Percentiles rank a stretch among this genome's conserved stretches.
Conservation (phyloP, 2,113 vertebrate genomes). For the Platysternon megacephalum region DNA sequence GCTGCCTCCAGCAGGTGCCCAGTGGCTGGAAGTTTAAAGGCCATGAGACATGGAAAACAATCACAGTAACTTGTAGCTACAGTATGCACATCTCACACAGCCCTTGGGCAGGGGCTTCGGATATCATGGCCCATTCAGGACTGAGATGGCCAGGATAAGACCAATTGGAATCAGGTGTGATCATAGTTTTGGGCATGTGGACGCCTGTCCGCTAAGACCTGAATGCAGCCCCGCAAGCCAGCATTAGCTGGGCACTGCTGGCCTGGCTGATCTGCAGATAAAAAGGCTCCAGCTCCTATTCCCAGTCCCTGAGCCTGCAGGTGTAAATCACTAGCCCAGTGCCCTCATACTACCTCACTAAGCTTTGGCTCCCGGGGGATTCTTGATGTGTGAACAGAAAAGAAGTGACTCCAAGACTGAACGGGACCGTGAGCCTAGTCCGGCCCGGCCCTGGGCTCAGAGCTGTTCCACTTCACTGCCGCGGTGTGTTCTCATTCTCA, state of each 20-base stretch:
- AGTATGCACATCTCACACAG: not conserved
- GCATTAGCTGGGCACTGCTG: not conserved
- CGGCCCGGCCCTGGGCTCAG: no score
- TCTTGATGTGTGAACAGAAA: no score
- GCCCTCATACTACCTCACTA: no score
- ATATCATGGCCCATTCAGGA: not conserved
- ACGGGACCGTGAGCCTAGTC: no score
- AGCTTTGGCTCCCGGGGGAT: no score
- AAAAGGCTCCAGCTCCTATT: not conserved
- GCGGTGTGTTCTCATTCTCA: no score
- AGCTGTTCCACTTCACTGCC: no score
- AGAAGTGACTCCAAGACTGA: no score
- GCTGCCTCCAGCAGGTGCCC: no score
- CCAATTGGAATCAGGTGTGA: not conserved
- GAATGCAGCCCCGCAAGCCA: not conserved
- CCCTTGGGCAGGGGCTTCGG: not conserved
- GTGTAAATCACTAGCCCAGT: not conserved
- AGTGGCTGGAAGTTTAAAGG: not conserved
- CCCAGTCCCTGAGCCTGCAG: not conserved
- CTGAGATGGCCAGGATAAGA: not conserved
- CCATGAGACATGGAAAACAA: not conserved
- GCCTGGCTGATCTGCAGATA: not conserved
- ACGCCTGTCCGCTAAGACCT: not conserved
- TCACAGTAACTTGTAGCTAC: not conserved
- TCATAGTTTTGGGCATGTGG: not conserved